Conservation (phyloP, 1,140 invertebrate genomes). For the Drosophila oshimai region DNA sequence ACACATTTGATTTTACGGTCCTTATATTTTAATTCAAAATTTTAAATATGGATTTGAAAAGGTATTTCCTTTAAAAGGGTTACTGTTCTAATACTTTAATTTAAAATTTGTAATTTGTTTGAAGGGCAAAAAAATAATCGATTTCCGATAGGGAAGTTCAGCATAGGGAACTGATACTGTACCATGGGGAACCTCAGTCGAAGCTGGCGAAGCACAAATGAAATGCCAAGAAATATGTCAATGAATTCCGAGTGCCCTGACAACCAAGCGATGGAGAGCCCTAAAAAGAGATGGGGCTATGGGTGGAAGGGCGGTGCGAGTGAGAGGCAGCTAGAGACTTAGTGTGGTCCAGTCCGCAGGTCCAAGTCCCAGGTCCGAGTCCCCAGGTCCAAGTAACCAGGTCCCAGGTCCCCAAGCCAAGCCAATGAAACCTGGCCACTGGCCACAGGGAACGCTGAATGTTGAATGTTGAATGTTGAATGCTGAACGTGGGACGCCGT, state of each 20-base stretch:
- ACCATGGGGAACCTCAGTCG: slow-evolving; percentile 5
- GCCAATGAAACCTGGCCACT: slow-evolving; percentile 21
- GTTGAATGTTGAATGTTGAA: not conserved
- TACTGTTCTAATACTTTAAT: too few relatives aligned
- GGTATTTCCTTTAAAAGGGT: too few relatives aligned
- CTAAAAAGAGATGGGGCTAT: slow-evolving; percentile 2
- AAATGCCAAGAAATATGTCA: slow-evolving; percentile 74
- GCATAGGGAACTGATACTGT: not conserved
- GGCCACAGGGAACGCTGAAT: slow-evolving; percentile 9
- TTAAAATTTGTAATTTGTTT: too few relatives aligned
- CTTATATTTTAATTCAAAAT: too few relatives aligned
- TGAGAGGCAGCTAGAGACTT: slow-evolving; percentile 45
- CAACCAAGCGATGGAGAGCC: slow-evolving; percentile 30
- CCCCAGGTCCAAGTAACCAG: slow-evolving; percentile 1
- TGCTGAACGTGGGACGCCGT: slow-evolving; percentile 67
- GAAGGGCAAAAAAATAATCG: too few relatives aligned
- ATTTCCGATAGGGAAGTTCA: not conserved
- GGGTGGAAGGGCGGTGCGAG: not conserved
- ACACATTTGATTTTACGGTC: too few relatives aligned
- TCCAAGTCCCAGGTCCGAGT: not conserved
- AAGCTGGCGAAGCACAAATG: slow-evolving; percentile 37
- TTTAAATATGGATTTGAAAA: too few relatives aligned
- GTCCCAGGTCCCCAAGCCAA: slow-evolving; percentile 7
- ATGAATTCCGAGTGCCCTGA: slow-evolving; percentile 74
- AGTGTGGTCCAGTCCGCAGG: slow-evolving; percentile 38